Evolutionary conservation across 2,797 vertebrate species (phyloP), one percentile per base, ranked within the genome.

Genomic region (Catharus ustulatus): DNA sequence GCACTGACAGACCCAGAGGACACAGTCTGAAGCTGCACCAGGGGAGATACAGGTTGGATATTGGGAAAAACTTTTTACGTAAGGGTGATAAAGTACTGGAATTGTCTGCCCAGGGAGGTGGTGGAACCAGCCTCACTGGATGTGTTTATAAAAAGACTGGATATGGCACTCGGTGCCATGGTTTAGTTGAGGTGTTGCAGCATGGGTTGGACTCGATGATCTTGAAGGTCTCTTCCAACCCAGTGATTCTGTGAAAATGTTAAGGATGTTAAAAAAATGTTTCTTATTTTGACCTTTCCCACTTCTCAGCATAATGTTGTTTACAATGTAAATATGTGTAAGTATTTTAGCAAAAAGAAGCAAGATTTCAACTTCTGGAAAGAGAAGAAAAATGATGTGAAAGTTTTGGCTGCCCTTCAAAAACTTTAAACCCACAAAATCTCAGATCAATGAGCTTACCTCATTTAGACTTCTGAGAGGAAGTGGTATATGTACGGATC

Each of bases 391-490:
- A 95, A 94, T 27, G 14, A 97, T 95, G 68, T 78, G 83, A 83
- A 97, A 91, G 22, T 95, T 91, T 87, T 97, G 96, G 95, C 94
- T 96, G 85, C 72, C 95, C 95, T 97, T 97, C 94, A 97, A 79
- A 92, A 95, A 76, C 43, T 85, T 89, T 73, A 90, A 30, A 96
- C 95, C 87, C 89, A 94, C 90, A 86, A 94, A 93, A 93, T 93
- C 30, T 40, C 83, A 88, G 90, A 95, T 98, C 91, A 92, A 87
- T 95, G 87, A 80, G 64, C 26, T 91, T 84, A 73, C 54, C 67
- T 96, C 61, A 88, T 94, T 55, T 69, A 80, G 83, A 90, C 62
- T 96, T 97, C 84, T 93, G 54, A 96, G 88, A 92, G 51, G 87
- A 87, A 87, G 24, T 26, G 63, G 38, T 92, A 5, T 84, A 15